Evolutionary conservation across 2,888 invertebrate genomes (phyloP).

Genomic region (Pollenia griseotomentosa): DNA sequence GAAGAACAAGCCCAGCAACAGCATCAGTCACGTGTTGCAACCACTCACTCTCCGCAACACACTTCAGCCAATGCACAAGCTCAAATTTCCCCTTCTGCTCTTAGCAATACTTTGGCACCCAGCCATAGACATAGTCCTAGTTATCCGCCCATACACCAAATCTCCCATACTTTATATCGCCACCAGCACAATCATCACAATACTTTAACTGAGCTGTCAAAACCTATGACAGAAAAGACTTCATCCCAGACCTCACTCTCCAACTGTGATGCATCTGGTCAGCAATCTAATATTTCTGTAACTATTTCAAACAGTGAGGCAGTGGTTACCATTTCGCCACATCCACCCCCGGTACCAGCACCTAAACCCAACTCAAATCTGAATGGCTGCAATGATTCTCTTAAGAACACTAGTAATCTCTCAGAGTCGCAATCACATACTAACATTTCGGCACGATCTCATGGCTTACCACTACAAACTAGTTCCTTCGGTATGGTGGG

Average conservation of each 20-base stretch:
- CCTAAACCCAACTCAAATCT: slow-evolving; percentile 66
- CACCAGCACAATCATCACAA: slow-evolving; percentile 75
- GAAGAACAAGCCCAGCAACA: slow-evolving; percentile 82
- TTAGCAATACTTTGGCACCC: slow-evolving; percentile 61
- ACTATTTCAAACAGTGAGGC: slow-evolving; percentile 80
- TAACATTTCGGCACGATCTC: slow-evolving; percentile 64
- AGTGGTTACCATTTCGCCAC: slow-evolving; percentile 77
- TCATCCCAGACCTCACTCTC: slow-evolving; percentile 64
- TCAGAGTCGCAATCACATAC: slow-evolving; percentile 76
- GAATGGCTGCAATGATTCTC: slow-evolving; percentile 45
- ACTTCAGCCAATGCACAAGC: slow-evolving; percentile 29
- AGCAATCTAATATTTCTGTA: slow-evolving; percentile 82
- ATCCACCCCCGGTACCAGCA: slow-evolving; percentile 75
- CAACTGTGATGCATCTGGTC: slow-evolving; percentile 73
- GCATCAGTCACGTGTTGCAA: slow-evolving; percentile 50
- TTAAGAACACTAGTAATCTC: slow-evolving; percentile 12
- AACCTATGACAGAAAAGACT: slow-evolving; percentile 50
- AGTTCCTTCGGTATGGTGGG: slow-evolving; percentile 62
- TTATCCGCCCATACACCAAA: slow-evolving; percentile 80
- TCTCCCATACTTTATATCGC: slow-evolving; percentile 78
- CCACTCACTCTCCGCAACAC: slow-evolving; percentile 53
- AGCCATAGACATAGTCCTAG: slow-evolving; percentile 82
- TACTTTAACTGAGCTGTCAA: slow-evolving; percentile 37
- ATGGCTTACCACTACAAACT: slow-evolving; percentile 67
- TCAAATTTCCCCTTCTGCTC: slow-evolving; percentile 29